Evolutionary conservation across 30 jellyfish, hydroid and myxozoan genomes (phyloP).

Genomic region (Mastigias papua): DNA sequence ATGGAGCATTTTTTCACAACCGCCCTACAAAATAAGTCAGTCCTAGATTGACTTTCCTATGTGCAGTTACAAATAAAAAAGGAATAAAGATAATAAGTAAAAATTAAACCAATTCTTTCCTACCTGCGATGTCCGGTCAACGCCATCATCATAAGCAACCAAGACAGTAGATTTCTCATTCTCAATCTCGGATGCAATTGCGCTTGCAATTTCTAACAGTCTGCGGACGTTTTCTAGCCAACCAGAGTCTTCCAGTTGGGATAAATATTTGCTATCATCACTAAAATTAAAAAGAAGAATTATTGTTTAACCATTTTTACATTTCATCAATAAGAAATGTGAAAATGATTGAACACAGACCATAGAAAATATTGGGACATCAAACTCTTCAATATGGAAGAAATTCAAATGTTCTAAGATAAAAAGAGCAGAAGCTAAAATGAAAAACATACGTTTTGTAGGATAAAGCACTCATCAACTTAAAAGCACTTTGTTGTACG

Average conservation of each 20-base stretch:
- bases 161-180: conserved; percentile 60
- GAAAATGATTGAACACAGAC: too few relatives aligned
- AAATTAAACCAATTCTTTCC: background rate
- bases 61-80: too few relatives aligned
- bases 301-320: too few relatives aligned
- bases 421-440: too few relatives aligned
- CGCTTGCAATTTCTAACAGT: conserved; percentile 62
- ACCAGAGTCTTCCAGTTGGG: conserved; percentile 85
- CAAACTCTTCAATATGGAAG: too few relatives aligned
- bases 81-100: background rate
- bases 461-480: conserved; percentile 69
- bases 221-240: conserved; percentile 75
- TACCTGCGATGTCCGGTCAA: conserved; percentile 89
- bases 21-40: too few relatives aligned
- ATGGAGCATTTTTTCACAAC: too few relatives aligned
- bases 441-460: conserved; percentile 58
- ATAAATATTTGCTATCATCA: conserved; percentile 79
- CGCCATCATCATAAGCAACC: conserved; percentile 76
- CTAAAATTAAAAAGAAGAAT: conserved; percentile 44
- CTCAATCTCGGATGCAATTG: conserved; percentile 67
- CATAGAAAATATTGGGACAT: background rate
- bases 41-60: too few relatives aligned
- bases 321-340: too few relatives aligned
- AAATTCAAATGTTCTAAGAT: too few relatives aligned
- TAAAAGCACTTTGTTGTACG: conserved; percentile 74